Evolutionary conservation across 2,888 invertebrate species (phyloP), one percentile per base, ranked within the genome.

Genomic region (Himalopsyche japonica): DNA sequence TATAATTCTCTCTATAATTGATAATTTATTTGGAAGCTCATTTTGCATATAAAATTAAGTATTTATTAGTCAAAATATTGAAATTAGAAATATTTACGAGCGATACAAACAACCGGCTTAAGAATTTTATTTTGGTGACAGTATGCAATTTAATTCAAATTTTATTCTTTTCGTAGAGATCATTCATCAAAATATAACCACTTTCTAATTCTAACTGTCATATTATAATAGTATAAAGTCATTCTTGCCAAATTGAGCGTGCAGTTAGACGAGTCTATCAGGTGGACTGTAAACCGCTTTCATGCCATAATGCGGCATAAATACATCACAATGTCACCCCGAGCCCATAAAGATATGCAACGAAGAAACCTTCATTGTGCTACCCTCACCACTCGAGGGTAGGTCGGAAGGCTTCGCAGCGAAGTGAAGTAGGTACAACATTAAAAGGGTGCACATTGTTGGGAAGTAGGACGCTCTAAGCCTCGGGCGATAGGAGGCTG

Each of bases 281-380:
- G 70, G 57, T 57, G 24, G 57, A 20, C 57, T 1, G 43, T 57
- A 57, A 57, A 70, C 70, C 70, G 70, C 70, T 70, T 70, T 70
- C 27, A 70, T 70, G 30, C 70, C 27, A 70, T 70, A 27, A 70
- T 70, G 82, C 57, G n/a, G 34, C 30, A 83, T 80, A 83, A 85
- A 85, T 85, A 81, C 85, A 81, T 83, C 85, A 81, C 77, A 47
- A 82, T 82, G 85, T 83, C 85, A 82, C 83, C 76, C 70, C 37
- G 48, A 80, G 47, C 80, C 85, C 85, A 85, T 85, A 81, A 85
- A 85, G 85, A 85, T 85, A 85, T 83, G 83, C 85, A 85, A 85
- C 81, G 49, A 37, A 81, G 80, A 81, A 78, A 83, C 78, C 76
- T 82, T 82, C 77, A 79, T 70, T 70, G 30, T 80, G 77, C 76